A percentile compares a stretch with the other conserved stretches of the same genome.
Evolutionary conservation across 1,140 invertebrate genomes (phyloP).

Genomic region (Drosophila simulans): DNA sequence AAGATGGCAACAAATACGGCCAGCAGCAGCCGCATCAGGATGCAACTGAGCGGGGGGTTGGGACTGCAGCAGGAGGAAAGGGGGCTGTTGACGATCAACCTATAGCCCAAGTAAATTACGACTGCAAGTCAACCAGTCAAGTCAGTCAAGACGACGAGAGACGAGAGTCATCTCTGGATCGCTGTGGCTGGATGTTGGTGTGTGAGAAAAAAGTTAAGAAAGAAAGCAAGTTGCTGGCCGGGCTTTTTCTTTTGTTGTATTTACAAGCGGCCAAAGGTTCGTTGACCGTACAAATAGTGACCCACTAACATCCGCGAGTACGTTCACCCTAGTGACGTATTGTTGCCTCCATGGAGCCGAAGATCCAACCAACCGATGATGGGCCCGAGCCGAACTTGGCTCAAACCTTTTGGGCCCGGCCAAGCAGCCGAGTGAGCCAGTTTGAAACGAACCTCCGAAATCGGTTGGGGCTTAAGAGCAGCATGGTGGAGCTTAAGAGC

Average conservation of each 20-base stretch:
- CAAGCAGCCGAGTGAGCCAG: slow-evolving; percentile 15
- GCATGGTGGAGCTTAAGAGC: slow-evolving; percentile 53
- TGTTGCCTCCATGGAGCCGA: slow-evolving; percentile 73
- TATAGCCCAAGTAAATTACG: slow-evolving; percentile 82
- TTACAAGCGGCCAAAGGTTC: slow-evolving; percentile 84
- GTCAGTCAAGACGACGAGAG: slow-evolving; percentile 78
- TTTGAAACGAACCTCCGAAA: slow-evolving; percentile 60
- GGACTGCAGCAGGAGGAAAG: neutral
- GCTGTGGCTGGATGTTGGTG: neutral
- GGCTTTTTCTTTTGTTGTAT: slow-evolving; percentile 74
- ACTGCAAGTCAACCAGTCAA: slow-evolving; percentile 81
- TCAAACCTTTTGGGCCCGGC: slow-evolving; percentile 65
- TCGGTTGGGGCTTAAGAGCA: slow-evolving; percentile 58
- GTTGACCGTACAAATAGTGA: slow-evolving; percentile 85
- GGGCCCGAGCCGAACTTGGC: slow-evolving; percentile 64
- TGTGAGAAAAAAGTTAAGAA: slow-evolving; percentile 72
- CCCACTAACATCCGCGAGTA: slow-evolving; percentile 85
- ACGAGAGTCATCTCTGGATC: slow-evolving; percentile 42
- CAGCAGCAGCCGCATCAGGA: slow-evolving; percentile 49
- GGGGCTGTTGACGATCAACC: slow-evolving; percentile 69
- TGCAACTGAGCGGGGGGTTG: slow-evolving; percentile 45
- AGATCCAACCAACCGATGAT: slow-evolving; percentile 31
- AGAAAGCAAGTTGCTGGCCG: slow-evolving; percentile 68
- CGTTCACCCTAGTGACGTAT: slow-evolving; percentile 85
- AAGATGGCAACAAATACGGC: slow-evolving; percentile 57